A percentile compares a stretch with the other conserved stretches of the same genome.
These are phyloP conservation scores for Danio albolineatus DNA, from an alignment of 2,797 vertebrate genomes.

Conservation along the genomic window DNA sequence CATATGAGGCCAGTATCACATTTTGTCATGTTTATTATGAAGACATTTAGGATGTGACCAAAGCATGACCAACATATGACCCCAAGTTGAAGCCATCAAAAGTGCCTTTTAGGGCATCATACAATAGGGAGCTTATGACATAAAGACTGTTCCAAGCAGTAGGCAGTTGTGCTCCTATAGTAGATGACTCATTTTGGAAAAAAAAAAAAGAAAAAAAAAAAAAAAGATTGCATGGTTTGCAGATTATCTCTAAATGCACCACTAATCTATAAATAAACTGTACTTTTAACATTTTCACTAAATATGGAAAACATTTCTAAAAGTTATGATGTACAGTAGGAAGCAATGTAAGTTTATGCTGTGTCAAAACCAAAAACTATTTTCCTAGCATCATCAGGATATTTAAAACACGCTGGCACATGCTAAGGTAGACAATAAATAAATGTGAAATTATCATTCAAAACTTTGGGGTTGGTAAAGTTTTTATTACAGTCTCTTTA, in stretches of 20 bases:
- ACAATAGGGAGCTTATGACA: not conserved
- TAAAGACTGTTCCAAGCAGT: not conserved
- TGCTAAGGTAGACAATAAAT: not conserved
- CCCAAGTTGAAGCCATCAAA: not conserved
- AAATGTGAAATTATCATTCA: not conserved
- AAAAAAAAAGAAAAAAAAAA: not conserved
- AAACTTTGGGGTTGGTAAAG: not conserved
- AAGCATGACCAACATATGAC: not conserved
- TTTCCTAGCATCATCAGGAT: not conserved
- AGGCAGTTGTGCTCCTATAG: not conserved
- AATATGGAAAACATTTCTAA: not conserved
- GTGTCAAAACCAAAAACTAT: not conserved
- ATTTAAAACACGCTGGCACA: not conserved
- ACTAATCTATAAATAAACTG: not conserved
- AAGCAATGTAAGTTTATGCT: not conserved
- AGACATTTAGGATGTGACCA: conserved; percentile 6
- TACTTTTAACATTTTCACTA: not conserved
- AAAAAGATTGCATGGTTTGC: not conserved
- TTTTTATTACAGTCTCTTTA: not conserved
- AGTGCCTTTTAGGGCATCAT: not conserved
- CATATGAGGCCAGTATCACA: not conserved
- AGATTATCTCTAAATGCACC: not conserved
- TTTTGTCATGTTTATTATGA: conserved; percentile 15
- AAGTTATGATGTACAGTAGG: too few species aligned
- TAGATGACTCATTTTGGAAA: not conserved